Conservation (phyloP, 2,888 invertebrate species). For the Lasioglossum lativentre region DNA sequence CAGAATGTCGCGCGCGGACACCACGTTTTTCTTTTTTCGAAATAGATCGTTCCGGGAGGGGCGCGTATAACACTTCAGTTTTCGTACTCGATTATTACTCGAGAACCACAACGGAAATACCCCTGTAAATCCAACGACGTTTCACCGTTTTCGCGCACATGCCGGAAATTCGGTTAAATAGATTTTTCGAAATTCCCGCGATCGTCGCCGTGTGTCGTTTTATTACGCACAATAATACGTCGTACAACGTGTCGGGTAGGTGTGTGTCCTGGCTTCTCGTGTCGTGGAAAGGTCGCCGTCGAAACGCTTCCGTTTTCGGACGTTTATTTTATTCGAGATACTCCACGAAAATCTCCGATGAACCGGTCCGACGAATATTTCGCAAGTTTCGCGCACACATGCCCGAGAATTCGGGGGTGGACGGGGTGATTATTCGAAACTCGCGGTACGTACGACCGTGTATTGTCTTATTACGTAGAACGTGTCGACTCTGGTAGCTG, state of each 20-base stretch:
- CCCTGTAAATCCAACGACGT: neutral
- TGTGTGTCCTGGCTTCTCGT: constrained; percentile 46
- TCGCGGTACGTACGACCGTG: neutral
- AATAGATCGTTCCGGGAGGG: neutral
- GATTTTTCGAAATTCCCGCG: constrained; percentile 5
- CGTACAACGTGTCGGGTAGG: constrained; percentile 25
- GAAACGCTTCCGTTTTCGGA: constrained; percentile 21
- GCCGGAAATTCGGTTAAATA: neutral
- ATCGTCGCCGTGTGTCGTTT: constrained; percentile 1
- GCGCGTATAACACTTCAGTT: constrained; percentile 23
- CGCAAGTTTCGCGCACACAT: neutral
- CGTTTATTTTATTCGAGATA: neutral
- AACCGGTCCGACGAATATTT: neutral
- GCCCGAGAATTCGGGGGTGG: neutral
- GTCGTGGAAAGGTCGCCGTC: constrained; percentile 51
- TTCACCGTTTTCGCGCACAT: constrained; percentile 25
- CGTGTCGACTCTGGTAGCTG: constrained; percentile 19
- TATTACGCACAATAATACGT: neutral
- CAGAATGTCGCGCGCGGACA: constrained; percentile 14
- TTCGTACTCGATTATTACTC: constrained; percentile 32
- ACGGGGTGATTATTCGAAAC: constrained; percentile 2
- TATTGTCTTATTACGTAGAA: constrained; percentile 22
- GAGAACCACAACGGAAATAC: neutral
- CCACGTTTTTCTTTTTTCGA: constrained; percentile 39
- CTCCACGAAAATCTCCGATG: neutral